Evolutionary conservation across 2,888 invertebrate genomes (phyloP).

Genomic region (Steinernema scapterisci): DNA sequence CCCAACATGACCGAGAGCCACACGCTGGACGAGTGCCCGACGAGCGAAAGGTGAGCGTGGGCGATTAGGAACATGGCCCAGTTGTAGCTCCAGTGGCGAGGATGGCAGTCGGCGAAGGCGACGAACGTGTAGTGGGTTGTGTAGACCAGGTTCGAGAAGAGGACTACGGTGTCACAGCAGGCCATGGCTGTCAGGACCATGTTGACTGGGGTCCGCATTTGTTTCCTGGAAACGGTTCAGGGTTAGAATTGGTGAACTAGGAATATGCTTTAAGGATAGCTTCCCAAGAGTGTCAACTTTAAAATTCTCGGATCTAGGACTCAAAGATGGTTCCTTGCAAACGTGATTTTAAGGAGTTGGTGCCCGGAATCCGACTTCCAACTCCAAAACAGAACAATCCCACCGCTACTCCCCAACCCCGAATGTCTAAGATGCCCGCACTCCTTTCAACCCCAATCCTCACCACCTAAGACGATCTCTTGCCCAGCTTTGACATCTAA

Average conservation of each 20-base stretch:
- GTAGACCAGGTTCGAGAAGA: constrained; percentile 65
- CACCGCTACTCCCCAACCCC: too few species aligned
- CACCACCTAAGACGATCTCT: neutral
- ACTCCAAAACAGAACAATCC: too few species aligned
- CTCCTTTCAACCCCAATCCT: neutral
- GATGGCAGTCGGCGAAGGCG: constrained; percentile 54
- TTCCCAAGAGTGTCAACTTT: too few species aligned
- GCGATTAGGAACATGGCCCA: constrained; percentile 65
- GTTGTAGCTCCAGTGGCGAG: constrained; percentile 59
- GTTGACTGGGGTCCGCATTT: constrained; percentile 67
- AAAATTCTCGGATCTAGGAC: too few species aligned
- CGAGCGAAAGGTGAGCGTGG: constrained; percentile 64
- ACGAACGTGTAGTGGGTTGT: constrained; percentile 66
- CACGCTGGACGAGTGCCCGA: constrained; percentile 63
- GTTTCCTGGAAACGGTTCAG: constrained; percentile 44
- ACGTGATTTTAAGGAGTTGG: too few species aligned
- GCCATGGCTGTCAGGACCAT: constrained; percentile 67
- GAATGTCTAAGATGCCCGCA: too few species aligned
- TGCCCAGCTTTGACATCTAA: neutral
- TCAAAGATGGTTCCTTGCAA: too few species aligned
- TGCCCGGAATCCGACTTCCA: too few species aligned
- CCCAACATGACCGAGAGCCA: constrained; percentile 66
- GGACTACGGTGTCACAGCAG: constrained; percentile 63
- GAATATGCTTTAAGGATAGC: too few species aligned
- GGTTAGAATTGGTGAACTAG: too few species aligned